Base-by-base conservation (phyloP, 2,797 vertebrate genomes). In the Carduelis carduelis region DNA sequence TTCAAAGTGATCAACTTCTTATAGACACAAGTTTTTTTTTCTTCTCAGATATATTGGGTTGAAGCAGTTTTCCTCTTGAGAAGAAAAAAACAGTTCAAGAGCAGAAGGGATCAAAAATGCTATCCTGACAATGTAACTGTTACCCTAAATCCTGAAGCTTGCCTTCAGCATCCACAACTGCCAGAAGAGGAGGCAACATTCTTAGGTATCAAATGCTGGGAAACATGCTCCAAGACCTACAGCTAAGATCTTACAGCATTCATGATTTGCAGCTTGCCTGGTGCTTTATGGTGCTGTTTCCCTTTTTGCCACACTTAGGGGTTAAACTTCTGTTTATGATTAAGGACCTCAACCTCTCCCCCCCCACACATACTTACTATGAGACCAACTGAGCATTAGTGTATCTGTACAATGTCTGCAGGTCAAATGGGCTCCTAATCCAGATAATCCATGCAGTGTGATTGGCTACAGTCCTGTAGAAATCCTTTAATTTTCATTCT, bases 371-470 rank as follows among this genome's bases (percentile, higher is more conserved):
- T 50, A 69, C 82, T 87, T 80, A 83, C 50, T 91, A 63, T 4
- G 47, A 95, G 88, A 90, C 60, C 80, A 90, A 21, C 39, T 28
- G 61, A 93, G 91, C 66, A 83, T 94, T 95, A 95, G 69, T 18
- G 18, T 96, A 92, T 94, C 88, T 76, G 86, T 72, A 93, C 69
- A 95, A 71, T 0, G 23, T 87, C 93, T 92, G 70, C 88, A 93
- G 88, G 92, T 96, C 93, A 95, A 94, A 95, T 49, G 86, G 86
- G 53, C 77, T 96, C 50, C 83, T 95, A 97, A 97, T 95, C 94
- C 95, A 95, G 90, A 94, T 93, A 97, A 97, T 95, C 95, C 92
- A 79, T 27, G 63, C 56, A 50, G 66, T 89, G 86, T 94, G 93
- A 97, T 93, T 94, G 83, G 90, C 89, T 92, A 82, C 83, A 88